Conservation (phyloP, 2,797 vertebrate genomes). For the Galaxias olidus region DNA sequence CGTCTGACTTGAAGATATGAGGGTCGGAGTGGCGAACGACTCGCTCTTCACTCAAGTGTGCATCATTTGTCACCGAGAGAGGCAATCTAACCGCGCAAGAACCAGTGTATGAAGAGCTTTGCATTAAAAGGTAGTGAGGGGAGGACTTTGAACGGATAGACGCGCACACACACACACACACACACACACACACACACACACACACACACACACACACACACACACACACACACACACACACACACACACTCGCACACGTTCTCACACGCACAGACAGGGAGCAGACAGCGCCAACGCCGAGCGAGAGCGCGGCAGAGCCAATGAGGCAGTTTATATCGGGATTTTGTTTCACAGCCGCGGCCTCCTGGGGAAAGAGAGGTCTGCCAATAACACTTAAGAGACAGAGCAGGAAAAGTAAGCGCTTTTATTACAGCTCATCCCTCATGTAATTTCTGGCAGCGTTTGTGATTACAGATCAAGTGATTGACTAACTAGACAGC, state of each 20-base stretch:
- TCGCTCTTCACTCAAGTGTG: conserved; percentile 53
- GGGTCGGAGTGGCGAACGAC: conserved; percentile 40
- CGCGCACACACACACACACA: conserved; percentile 36
- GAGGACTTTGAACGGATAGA: conserved; percentile 19
- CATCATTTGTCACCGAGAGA: conserved; percentile 63
- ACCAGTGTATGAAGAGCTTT: conserved; percentile 63
- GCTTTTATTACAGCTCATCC: conserved; percentile 92
- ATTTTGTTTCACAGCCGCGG: conserved; percentile 79
- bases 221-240: conserved; percentile 15
- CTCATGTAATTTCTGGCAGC: conserved; percentile 95
- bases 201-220: conserved; percentile 21
- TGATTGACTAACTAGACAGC: conserved; percentile 98
- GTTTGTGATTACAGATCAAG: conserved; percentile 98
- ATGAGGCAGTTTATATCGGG: conserved; percentile 79
- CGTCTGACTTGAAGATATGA: conserved; percentile 49
- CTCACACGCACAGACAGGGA: conserved; percentile 43
- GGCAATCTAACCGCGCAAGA: conserved; percentile 57
- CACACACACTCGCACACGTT: conserved; percentile 26
- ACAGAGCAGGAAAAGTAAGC: conserved; percentile 80
- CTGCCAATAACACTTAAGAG: conserved; percentile 86
- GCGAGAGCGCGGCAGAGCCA: conserved; percentile 53
- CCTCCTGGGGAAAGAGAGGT: conserved; percentile 76
- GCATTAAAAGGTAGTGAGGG: conserved; percentile 50
- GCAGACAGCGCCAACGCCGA: conserved; percentile 27
- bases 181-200: conserved; percentile 18